Conservation (phyloP, 1,140 invertebrate genomes). For the Euwallacea fornicatus region DNA sequence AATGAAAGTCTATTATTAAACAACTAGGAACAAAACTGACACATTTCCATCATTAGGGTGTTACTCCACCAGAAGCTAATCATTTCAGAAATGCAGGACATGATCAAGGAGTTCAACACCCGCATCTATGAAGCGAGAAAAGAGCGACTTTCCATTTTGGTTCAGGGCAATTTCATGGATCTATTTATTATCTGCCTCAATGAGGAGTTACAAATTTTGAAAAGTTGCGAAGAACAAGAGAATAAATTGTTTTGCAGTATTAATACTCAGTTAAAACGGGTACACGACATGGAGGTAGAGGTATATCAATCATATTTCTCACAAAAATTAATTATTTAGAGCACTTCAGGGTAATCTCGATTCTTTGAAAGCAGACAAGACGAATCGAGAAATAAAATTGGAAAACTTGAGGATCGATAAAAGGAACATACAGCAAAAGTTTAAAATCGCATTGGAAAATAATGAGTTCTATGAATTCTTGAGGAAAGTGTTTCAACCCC, state of each 20-base stretch:
- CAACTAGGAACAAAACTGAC: background rate
- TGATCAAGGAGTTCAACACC: constrained; percentile 67
- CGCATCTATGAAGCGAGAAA: constrained; percentile 63
- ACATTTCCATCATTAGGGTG: constrained; percentile 42
- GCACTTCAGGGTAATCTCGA: constrained; percentile 19
- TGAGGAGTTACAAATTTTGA: constrained; percentile 76
- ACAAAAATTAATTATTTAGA: background rate
- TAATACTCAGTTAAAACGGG: constrained; percentile 60
- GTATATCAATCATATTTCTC: background rate
- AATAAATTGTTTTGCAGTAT: constrained; percentile 63
- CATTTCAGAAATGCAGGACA: constrained; percentile 59
- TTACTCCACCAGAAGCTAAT: constrained; percentile 67
- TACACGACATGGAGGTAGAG: constrained; percentile 55
- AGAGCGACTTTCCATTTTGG: constrained; percentile 64
- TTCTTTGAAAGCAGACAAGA: constrained; percentile 27
- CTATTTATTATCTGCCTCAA: constrained; percentile 72
- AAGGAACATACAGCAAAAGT: constrained; percentile 44
- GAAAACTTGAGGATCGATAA: constrained; percentile 42
- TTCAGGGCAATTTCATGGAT: constrained; percentile 65
- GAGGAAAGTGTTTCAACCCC: constrained; percentile 69
- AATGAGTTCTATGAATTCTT: constrained; percentile 76
- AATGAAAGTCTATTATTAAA: background rate
- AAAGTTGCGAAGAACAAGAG: constrained; percentile 74
- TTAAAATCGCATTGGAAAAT: constrained; percentile 63
- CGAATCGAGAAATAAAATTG: constrained; percentile 34